Evolutionary conservation across 1,140 invertebrate species (phyloP), one percentile per base, ranked within the genome.

Genomic region (Pentalonia nigronervosa): DNA sequence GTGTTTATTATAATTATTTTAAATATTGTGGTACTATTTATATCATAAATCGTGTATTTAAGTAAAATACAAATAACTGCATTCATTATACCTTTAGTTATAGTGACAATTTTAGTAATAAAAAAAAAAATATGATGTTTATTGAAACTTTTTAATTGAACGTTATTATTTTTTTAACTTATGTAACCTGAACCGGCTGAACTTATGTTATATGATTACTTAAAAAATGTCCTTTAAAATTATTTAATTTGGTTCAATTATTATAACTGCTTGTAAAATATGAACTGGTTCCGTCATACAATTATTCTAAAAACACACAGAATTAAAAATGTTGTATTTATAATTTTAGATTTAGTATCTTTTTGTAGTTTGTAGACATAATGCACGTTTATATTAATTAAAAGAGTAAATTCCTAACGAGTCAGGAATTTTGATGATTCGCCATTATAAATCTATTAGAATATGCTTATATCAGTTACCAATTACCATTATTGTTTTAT

Each of bases 401-500:
- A 34, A 3, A 17, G 14, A n/a, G 60, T 76, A 76, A 6, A 76
- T 76, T 76, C n/a, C 30, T 76, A 76, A 76, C 14, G 6, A 76
- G 14, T n/a, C 14, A 76, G 11, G 60, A n/a, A 76, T n/a, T 76
- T 76, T 76, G n/a, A 76, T 76, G 60, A 76, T n/a, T 76, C 60
- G 11, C 30, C 60, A 76, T 76, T 76, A 76, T 76, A 76, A 76
- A 76, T n/a, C 60, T 76, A 76, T 76, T 76, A 76, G 60, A n/a
- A 76, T 76, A 8, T 76, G 60, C 30, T 76, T 76, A 60, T 4
- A 60, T 4, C 41, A 41, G 41, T 41, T 60, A 67, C 11, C 60
- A 76, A n/a, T 76, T 76, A 76, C 30, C 30, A 76, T 76, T 76
- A 76, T 76, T 76, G 6, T 76, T 76, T 76, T 76, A 76, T n/a